Evolutionary conservation across 37 sponge, comb jelly and placozoan species (phyloP), one percentile per base, ranked within the genome.

Genomic region (Spongia lamella): DNA sequence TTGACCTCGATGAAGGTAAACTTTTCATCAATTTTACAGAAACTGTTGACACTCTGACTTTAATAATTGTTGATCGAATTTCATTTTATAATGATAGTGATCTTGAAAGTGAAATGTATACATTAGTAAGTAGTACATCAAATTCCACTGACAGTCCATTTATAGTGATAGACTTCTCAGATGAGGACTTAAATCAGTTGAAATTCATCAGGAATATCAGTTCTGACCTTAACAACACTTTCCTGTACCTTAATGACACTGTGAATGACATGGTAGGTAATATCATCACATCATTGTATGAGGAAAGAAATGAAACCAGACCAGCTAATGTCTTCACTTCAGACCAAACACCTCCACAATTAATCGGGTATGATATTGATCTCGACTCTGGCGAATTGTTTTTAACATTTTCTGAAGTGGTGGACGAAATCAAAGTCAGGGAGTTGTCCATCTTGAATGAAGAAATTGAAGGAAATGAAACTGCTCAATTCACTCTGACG

Each of bases 371-470:
- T 72, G 80, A 88, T 37, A 78, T 94, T 65, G 92, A 94, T 73
- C 49, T 94, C 19, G 63, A 94, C 47, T 37, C 65, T 1, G 95
- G 95, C 39, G 61, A 35, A 15, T 73, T 94, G 0, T 53, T 62
- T 50, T 35, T 94, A 38, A 94, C 86, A n/a, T 94, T 94, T 71
- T 87, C 90, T 31, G 95, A 94, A 56, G 75, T 84, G 47, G 92
- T 94, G 19, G 82, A 81, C 35, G 51, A 84, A 25, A 72, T 94
- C 15, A 13, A 24, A 22, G 83, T 73, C 0, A 14, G 56, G 16
- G 40, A 55, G 0, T 80, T 87, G 53, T 68, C 82, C 0, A 30
- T 92, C 32, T 82, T 80, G 47, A 86, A 53, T 66, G 64, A 55
- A 31, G 47, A 20, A 30, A 68, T 60, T 30, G 57, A 56, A 38